A percentile compares a stretch with the other conserved stretches of the same genome.
phyloP scores from a whole-genome alignment of 1,140 invertebrate genomes.

The Oscheius sp. region DNA sequence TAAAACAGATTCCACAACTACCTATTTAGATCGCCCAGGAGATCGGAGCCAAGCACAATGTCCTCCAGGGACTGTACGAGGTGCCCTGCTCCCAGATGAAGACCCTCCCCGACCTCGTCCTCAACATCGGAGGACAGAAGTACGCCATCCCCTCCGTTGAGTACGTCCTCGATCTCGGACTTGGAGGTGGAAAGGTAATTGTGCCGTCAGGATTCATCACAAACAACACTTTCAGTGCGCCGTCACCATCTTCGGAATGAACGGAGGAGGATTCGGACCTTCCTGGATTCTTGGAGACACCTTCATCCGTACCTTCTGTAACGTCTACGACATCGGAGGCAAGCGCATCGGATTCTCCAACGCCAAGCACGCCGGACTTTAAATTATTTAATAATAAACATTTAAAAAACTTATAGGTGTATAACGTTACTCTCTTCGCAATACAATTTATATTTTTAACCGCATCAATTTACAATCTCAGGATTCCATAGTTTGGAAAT shows the following conservation, averaged over 20 bases:
- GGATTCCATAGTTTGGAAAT: too few species aligned
- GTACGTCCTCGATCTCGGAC: constrained; percentile 36
- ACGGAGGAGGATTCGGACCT: constrained; percentile 28
- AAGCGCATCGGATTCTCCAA: constrained; percentile 42
- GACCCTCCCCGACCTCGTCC: constrained; percentile 37
- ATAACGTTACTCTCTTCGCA: too few species aligned
- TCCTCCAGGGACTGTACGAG: not conserved
- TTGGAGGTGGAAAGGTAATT: constrained; percentile 30
- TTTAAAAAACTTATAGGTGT: too few species aligned
- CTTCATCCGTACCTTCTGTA: constrained; percentile 50
- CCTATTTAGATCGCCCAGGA: constrained; percentile 5
- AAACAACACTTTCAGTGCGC: too few species aligned
- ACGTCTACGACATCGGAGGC: constrained; percentile 46
- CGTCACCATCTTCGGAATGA: constrained; percentile 14
- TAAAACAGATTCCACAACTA: not conserved
- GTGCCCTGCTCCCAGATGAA: constrained; percentile 33
- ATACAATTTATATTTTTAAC: too few species aligned
- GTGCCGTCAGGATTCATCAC: constrained; percentile 1
- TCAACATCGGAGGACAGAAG: constrained; percentile 35
- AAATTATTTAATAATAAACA: too few species aligned
- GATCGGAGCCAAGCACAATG: constrained; percentile 35
- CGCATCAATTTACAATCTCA: too few species aligned
- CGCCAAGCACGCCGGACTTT: constrained; percentile 34
- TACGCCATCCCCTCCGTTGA: constrained; percentile 23
- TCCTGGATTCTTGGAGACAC: constrained; percentile 49